Base-by-base conservation (phyloP, 1,140 invertebrate species). In the Aphis gossypii region DNA sequence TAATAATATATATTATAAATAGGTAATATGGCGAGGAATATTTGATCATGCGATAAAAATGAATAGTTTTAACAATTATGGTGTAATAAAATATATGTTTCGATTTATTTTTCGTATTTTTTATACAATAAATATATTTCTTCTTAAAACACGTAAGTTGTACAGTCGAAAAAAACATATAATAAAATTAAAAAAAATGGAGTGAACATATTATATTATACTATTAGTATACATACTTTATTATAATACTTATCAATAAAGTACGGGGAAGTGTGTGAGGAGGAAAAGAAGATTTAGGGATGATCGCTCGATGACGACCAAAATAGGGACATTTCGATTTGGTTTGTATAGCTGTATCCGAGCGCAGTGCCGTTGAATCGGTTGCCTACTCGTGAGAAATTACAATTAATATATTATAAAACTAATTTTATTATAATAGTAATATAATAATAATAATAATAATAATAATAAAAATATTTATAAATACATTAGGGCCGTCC, bases 261-360 rank as follows among this genome's bases (percentile, higher is more conserved):
- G n/a, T 90, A 18, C 23, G 38, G 38, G 23, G 14, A 41, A 41
- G 91, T 54, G 46, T 38, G 76, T 82, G 44, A 83, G 44, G 76
- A n/a, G 4, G 25, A 68, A 35, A 30, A 11, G 60, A 25, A 38
- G 35, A 44, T 20, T 51, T 84, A 25, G 82, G 44, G 25, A 84
- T 0, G 30, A 25, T 93, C 48, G 48, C 3, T 56, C 18, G 82
- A 86, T 23, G 48, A 86, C 46, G 60, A 68, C 11, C 60, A 76
- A n/a, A 56, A 84, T 21, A 20, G 92, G 92, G 92, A 51, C 23
- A 9, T 84, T 84, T 84, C 35, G 48, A 93, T 93, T 93, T 93
- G 92, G 92, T 93, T 93, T 93, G 76, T 92, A 18, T 76, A 93
- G 92, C 92, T 93, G 92, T 93, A 93, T 38, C 48, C 48, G 92